Evolutionary conservation across 2,888 invertebrate species (phyloP), one percentile per base, ranked within the genome.

Genomic region (Silvanus unidentatus): DNA sequence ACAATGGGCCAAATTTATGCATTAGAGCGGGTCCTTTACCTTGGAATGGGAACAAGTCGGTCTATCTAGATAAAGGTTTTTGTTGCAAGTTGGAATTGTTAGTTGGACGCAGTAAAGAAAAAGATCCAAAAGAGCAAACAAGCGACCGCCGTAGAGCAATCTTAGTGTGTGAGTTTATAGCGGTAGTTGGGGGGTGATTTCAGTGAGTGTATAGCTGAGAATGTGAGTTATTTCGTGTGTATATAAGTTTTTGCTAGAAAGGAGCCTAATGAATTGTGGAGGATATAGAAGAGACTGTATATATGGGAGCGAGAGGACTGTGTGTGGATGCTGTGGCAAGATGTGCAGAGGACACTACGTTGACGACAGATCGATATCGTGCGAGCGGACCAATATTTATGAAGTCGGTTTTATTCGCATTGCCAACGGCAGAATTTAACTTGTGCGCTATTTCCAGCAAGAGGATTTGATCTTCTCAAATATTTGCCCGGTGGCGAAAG

Each of bases 401-500:
- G 37, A 37, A 37, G 37, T 32, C 37, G 42, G 48, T 44, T 28
- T 43, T 45, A 43, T 49, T 43, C 47, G 53, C 32, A 42, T 39
- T 42, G 49, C 48, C 38, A 22, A 36, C 37, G 48, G 39, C 46
- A 37, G 41, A 52, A 45, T 49, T 52, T 44, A 40, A 48, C 44
- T 47, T 48, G 47, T 38, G 42, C 38, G 44, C 46, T 47, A 47
- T 52, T 50, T 50, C 46, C 49, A 43, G 44, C 53, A 40, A 47
- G 44, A 47, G 50, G 52, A 54, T 54, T 52, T 56, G 52, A 54
- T 54, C 51, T 52, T 43, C 48, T 49, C 44, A 54, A 58, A 57
- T 58, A 59, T 58, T 59, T 57, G 54, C 55, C 54, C 48, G 45
- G 54, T 45, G 52, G 59, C 52, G 48, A 56, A 54, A 56, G 54